Percentiles rank a stretch among this genome's conserved stretches.
These are phyloP conservation scores for Cephalopachus bancanus DNA, from an alignment of 2,797 vertebrate species.

Conservation along the genomic window DNA sequence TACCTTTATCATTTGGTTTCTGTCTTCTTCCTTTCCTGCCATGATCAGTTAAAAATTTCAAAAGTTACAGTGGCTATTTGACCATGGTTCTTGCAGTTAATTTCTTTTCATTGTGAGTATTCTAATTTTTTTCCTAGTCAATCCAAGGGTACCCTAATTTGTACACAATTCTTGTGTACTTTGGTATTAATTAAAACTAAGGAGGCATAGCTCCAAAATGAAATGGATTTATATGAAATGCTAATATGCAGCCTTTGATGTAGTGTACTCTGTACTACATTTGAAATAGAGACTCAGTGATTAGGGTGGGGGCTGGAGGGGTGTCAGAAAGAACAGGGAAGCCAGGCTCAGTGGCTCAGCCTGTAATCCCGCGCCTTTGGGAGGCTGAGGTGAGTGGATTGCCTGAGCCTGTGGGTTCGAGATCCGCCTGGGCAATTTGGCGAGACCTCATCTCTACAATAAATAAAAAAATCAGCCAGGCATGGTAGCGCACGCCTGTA, in stretches of 20 bases:
- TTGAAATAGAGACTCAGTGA: background rate
- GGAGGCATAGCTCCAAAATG: conserved; percentile 52
- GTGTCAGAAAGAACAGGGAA: background rate
- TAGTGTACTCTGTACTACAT: background rate
- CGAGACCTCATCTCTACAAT: too few relatives aligned
- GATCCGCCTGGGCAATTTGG: too few relatives aligned
- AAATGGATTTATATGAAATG: conserved; percentile 32
- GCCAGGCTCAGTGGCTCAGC: too few relatives aligned
- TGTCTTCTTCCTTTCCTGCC: conserved; percentile 5
- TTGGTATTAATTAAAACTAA: conserved; percentile 64
- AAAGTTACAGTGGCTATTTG: background rate
- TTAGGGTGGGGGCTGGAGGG: background rate
- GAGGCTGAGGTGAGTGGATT: too few relatives aligned
- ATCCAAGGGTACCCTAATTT: conserved; percentile 28
- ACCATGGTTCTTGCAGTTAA: background rate
- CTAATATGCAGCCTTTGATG: background rate
- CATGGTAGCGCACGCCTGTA: too few relatives aligned
- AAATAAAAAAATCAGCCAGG: too few relatives aligned
- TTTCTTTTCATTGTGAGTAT: conserved; percentile 42
- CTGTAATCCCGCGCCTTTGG: too few relatives aligned
- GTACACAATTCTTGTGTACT: background rate
- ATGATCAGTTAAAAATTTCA: background rate
- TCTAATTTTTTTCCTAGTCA: background rate
- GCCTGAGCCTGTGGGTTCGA: too few relatives aligned
- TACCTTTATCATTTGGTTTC: background rate